These are phyloP conservation scores for Bubalus kerabau DNA, from an alignment of 2,113 vertebrate genomes.

Conservation along the genomic window DNA sequence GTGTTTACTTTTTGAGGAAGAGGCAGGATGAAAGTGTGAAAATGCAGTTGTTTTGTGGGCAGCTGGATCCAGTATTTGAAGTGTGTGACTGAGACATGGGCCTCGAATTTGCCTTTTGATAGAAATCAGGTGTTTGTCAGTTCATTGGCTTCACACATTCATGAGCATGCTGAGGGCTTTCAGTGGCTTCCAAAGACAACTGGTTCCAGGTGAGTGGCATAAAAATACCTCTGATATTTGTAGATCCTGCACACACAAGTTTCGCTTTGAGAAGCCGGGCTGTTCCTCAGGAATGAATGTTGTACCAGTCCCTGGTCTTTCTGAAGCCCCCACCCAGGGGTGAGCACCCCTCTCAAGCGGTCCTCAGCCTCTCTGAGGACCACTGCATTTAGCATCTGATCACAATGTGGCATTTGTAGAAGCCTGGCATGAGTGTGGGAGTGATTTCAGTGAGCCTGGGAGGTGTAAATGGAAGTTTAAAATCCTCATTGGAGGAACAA, in stretches of 20 bases:
- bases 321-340: neutral
- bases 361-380: neutral
- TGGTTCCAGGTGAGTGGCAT: neutral
- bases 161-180: neutral
- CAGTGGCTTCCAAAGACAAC: neutral
- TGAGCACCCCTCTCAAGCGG: fast-evolving
- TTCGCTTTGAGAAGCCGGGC: neutral
- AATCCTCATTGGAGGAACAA: neutral
- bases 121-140: neutral
- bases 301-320: neutral
- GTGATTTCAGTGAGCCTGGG: neutral
- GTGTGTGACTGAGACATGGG: neutral
- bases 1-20: neutral
- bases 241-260: neutral
- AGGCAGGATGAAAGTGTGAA: neutral
- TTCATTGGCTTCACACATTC: neutral
- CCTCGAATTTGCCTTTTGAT: neutral
- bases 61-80: neutral
- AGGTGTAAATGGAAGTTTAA: neutral
- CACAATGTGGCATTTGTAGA: neutral
- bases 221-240: neutral
- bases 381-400: too few relatives aligned
- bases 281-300: neutral
- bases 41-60: neutral
- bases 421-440: neutral